Evolutionary conservation across 2,888 invertebrate genomes (phyloP).

Genomic region (Cecidostiba fungosa): DNA sequence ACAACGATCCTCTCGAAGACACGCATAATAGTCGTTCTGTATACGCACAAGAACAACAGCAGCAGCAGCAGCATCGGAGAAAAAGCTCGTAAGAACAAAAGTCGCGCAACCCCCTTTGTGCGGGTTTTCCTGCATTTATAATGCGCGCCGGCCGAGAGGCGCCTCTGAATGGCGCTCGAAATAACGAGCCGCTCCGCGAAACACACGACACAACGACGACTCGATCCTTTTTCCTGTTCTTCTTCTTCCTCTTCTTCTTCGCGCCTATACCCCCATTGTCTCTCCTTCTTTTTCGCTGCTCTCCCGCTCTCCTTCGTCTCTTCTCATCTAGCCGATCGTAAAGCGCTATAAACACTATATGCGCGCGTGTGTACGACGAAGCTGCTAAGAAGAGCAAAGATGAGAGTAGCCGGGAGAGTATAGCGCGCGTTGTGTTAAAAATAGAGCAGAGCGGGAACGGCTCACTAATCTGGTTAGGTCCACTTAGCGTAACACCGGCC

Average conservation of each 20-base stretch:
- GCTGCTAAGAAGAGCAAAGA: background rate
- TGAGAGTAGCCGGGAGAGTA: background rate
- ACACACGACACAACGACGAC: slow-evolving; percentile 7
- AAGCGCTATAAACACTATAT: slow-evolving; percentile 6
- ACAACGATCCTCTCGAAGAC: slow-evolving; percentile 17
- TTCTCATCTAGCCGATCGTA: slow-evolving; percentile 49
- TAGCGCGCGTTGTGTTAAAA: slow-evolving; percentile 73
- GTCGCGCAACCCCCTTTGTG: background rate
- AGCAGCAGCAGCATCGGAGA: too few relatives aligned
- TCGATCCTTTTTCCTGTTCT: slow-evolving; percentile 44
- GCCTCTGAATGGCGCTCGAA: slow-evolving; percentile 39
- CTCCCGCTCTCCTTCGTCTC: background rate
- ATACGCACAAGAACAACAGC: background rate
- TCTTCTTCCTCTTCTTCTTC: slow-evolving; percentile 51
- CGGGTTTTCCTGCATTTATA: slow-evolving; percentile 30
- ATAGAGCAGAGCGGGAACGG: slow-evolving; percentile 77
- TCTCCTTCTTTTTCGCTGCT: background rate
- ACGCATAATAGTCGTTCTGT: slow-evolving; percentile 8
- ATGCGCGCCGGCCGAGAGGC: slow-evolving; percentile 36
- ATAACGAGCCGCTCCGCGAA: slow-evolving; percentile 59
- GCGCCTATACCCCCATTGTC: slow-evolving; percentile 53
- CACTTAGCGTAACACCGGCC: slow-evolving; percentile 80
- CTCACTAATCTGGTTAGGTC: slow-evolving; percentile 80
- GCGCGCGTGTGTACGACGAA: background rate
- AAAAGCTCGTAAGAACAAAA: background rate